These are phyloP conservation scores for Mola mola DNA, from an alignment of 2,113 vertebrate species.

Conservation along the genomic window DNA sequence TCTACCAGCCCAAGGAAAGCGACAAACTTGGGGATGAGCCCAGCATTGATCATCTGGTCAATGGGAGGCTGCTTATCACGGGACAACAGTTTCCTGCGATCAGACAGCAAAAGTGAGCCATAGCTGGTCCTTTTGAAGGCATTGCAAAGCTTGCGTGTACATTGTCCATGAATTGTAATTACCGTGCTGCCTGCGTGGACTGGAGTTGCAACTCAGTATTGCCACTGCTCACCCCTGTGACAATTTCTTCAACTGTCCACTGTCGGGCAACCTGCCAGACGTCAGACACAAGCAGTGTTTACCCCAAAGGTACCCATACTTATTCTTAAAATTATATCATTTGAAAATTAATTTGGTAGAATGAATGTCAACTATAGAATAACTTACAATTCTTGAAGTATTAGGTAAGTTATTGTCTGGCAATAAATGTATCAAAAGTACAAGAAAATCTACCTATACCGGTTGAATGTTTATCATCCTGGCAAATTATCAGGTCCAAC, in stretches of 20 bases:
- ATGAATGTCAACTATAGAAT: too few relatives aligned
- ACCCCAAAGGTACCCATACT: too few relatives aligned
- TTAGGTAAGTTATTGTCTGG: too few relatives aligned
- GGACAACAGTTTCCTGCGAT: slow-evolving; percentile 91
- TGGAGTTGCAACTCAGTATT: slow-evolving; percentile 89
- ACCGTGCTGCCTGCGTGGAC: slow-evolving; percentile 96
- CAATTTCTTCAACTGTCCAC: slow-evolving; percentile 95
- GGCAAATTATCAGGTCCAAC: too few relatives aligned
- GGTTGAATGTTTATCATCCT: too few relatives aligned
- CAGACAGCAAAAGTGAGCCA: neutral
- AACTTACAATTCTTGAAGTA: too few relatives aligned
- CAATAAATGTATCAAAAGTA: too few relatives aligned
- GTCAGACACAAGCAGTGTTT: too few relatives aligned
- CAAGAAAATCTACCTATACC: too few relatives aligned
- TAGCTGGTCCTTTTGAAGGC: neutral
- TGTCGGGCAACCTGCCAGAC: slow-evolving; percentile 80
- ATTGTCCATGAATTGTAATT: slow-evolving; percentile 15
- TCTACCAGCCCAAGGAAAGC: slow-evolving; percentile 86
- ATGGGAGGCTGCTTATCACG: slow-evolving; percentile 96
- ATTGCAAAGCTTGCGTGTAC: accelerated
- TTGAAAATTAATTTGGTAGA: too few relatives aligned
- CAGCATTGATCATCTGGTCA: slow-evolving; percentile 90
- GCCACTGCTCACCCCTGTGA: slow-evolving; percentile 86
- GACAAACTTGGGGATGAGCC: slow-evolving; percentile 94
- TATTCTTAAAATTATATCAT: too few relatives aligned